Base-by-base conservation (phyloP, 2,113 vertebrate species). In the Clarias batrachus region DNA sequence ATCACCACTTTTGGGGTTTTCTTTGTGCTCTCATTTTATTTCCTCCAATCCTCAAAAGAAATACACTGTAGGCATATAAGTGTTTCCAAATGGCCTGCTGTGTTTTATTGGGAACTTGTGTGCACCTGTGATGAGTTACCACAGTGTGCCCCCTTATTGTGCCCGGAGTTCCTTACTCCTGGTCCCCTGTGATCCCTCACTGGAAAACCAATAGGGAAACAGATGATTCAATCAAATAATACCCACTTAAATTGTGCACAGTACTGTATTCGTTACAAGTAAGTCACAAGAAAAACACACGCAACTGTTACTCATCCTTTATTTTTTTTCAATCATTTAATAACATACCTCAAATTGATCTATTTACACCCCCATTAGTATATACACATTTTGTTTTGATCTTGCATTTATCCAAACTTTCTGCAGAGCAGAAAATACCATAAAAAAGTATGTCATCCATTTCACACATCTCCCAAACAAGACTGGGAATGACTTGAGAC, bases 321-420 rank as follows among this genome's bases (percentile, higher is more conserved):
- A 85, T 86, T 71, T 62, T 71, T 62, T 56, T 81, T 57, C 27
- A 27, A 57, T 77, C 17, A 85, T 21, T 85, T 85, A 68, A 57
- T 81, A 62, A 30, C 41, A 63, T 78, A 66, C 48, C 25, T 76
- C 37, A 79, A 59, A 85, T 52, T 62, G 56, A 62, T 41, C 14
- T 86, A 86, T 16, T 84, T 59, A 73, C 68, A 73, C 68, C 19
- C 57, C 83, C n/a, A 59, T 86, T 30, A 73, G 5, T 86, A 73
- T 86, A 16, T 81, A 86, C 33, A 86, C 30, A 48, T 62, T 19
- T 48, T 70, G 54, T 86, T 82, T 74, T 87, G 16, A 77, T 78
- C 60, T 10, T 48, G 81, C 60, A 77, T 77, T 83, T 23, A 63
- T 80, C 33, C 37, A 81, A 63, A 86, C 19, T 27, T 85, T n/a